Evolutionary conservation across 2,113 vertebrate species (phyloP).

Genomic region (Campylomormyrus numenius): DNA sequence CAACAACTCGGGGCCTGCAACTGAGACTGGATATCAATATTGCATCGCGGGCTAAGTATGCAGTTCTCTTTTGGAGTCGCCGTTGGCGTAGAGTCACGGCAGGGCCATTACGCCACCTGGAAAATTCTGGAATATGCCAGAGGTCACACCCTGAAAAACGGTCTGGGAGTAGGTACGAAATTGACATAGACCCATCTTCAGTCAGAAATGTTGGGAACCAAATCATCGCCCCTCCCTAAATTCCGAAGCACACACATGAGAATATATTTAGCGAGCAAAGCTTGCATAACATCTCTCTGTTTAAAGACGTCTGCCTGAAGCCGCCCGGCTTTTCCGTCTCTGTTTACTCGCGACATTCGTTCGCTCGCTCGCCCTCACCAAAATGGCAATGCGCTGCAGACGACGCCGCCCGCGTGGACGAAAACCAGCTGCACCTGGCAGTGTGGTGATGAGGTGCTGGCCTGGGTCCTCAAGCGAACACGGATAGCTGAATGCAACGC

Average conservation of each 20-base stretch:
- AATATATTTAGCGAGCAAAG: neutral
- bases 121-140: neutral
- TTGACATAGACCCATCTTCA: neutral
- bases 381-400: neutral
- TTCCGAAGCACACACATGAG: neutral
- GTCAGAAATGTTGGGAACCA: neutral
- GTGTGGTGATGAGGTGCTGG: neutral
- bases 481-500: neutral
- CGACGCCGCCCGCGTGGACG: neutral
- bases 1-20: constrained; percentile 57
- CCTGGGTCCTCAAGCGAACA: neutral
- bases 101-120: neutral
- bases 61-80: neutral
- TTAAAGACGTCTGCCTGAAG: neutral
- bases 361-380: neutral
- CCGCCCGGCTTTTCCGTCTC: neutral
- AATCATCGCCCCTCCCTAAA: neutral
- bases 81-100: neutral
- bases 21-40: constrained; percentile 63
- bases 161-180: neutral
- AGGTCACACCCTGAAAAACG: neutral
- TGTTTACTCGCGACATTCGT: neutral
- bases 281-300: neutral
- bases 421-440: neutral
- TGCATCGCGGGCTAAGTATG: constrained; percentile 42